These are phyloP conservation scores for Germaria angustata DNA, from an alignment of 2,888 invertebrate genomes.

Conservation along the genomic window DNA sequence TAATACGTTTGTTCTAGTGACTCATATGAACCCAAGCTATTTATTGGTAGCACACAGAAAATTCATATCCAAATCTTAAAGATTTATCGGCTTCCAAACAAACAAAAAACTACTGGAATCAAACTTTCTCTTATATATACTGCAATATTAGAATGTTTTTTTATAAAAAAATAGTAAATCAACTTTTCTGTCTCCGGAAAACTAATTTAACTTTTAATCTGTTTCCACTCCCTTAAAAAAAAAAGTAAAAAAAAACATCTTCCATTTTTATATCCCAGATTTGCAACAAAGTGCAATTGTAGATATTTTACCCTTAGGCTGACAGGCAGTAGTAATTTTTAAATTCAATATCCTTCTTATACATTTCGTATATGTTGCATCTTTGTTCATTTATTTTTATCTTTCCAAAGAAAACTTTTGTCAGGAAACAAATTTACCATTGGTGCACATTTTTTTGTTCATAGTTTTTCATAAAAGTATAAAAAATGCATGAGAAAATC, in stretches of 20 bases:
- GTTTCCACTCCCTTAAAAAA: neutral
- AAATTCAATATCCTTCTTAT: conserved; percentile 1
- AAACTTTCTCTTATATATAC: conserved; percentile 21
- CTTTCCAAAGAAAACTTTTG: neutral
- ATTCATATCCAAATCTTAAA: too few relatives aligned
- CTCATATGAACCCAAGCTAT: too few relatives aligned
- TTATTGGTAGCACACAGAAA: too few relatives aligned
- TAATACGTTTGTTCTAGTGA: too few relatives aligned
- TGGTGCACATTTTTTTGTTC: neutral
- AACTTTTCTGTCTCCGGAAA: neutral
- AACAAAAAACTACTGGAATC: too few relatives aligned
- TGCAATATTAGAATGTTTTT: neutral
- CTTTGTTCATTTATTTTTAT: neutral
- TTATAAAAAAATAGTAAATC: neutral
- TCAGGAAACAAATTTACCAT: neutral
- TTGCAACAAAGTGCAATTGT: neutral
- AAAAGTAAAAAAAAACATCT: neutral
- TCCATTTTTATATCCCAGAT: neutral
- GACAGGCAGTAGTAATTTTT: conserved; percentile 29
- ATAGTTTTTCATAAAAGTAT: neutral
- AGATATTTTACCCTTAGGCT: conserved; percentile 33
- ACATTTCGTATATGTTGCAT: neutral
- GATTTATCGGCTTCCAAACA: too few relatives aligned
- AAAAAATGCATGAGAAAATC: neutral
- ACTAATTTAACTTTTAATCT: neutral